Evolutionary conservation across 2,888 invertebrate species (phyloP).

Genomic region (Eupithecia subfuscata): DNA sequence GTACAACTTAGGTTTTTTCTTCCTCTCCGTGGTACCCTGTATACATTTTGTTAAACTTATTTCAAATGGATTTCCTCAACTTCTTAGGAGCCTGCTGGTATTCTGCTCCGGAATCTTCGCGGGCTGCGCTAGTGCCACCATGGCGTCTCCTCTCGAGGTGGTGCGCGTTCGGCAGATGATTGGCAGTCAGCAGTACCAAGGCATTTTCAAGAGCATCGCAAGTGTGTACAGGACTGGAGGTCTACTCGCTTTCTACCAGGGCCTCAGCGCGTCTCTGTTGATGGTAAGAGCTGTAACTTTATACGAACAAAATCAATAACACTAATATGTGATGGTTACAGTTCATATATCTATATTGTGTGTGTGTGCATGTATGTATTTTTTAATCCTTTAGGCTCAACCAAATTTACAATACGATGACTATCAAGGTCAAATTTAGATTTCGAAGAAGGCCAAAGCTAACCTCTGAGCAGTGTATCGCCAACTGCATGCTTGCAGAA

Average conservation of each 20-base stretch:
- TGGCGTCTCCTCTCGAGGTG: slow-evolving; percentile 71
- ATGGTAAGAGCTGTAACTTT: slow-evolving; percentile 54
- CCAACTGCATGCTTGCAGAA: no score
- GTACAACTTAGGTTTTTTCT: no score
- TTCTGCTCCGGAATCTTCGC: slow-evolving; percentile 65
- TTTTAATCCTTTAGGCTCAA: no score
- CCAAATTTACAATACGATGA: no score
- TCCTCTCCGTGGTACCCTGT: no score
- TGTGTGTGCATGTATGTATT: no score
- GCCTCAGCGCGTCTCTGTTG: slow-evolving; percentile 64
- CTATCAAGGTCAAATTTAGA: no score
- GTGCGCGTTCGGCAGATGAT: slow-evolving; percentile 74
- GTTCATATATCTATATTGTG: no score
- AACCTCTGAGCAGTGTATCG: no score
- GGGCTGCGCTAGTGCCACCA: slow-evolving; percentile 60
- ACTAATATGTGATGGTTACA: no score
- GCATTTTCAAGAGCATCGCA: slow-evolving; percentile 60
- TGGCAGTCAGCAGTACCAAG: slow-evolving; percentile 66
- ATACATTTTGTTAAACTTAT: neutral
- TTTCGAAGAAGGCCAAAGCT: no score
- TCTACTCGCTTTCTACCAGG: slow-evolving; percentile 69
- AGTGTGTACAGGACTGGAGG: slow-evolving; percentile 69
- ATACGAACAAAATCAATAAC: no score
- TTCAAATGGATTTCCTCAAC: neutral
- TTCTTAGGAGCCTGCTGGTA: slow-evolving; percentile 48